Base-by-base conservation (phyloP, 2,113 vertebrate species). In the Corythornis cristatus region DNA sequence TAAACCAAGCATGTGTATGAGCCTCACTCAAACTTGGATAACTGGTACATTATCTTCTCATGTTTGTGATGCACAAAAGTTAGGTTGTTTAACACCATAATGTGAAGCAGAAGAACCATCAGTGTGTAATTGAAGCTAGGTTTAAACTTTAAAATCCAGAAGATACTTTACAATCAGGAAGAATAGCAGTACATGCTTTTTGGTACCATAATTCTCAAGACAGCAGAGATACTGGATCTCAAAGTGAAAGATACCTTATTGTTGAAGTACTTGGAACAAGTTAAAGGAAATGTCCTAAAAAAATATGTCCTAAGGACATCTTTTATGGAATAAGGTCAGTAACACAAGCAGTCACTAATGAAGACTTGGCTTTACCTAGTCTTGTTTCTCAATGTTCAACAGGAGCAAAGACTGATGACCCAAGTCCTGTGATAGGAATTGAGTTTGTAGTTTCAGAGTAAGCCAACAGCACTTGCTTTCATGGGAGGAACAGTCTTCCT, bases 381-480 rank as follows among this genome's bases (percentile, higher is more conserved):
- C 21, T 64, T 51, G 45, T 56, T 72, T 77, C 40, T 56, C 40
- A 46, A 5, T 10, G 5, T 42, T 64, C 33, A 16, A 29, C 29
- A 42, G 26, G 6, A 71, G 40, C 29, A 51, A n/a, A 22, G n/a
- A 15, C 37, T 67, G 37, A 57, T 60, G 53, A 81, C 33, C 12
- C 16, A 70, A n/a, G 62, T 68, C 31, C 74, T 85, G 4, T 42
- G 4, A 35, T 6, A 25, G 12, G 43, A 21, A 81, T 42, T 14
- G 58, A 86, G 72, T 4, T 67, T 90, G 70, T 97, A 97, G 87
- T 72, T 83, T n/a, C 92, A 96, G 26, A 96, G 97, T 89, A 98
- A 98, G 58, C 93, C 97, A 54, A 74, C 94, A 57, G 97, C 96
- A 11, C 60, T 97, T 16, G 66, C 95, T 29, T 93, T 95, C 79